Evolutionary conservation across 2,797 vertebrate genomes (phyloP).

Genomic region (Moxostoma hubbsi): DNA sequence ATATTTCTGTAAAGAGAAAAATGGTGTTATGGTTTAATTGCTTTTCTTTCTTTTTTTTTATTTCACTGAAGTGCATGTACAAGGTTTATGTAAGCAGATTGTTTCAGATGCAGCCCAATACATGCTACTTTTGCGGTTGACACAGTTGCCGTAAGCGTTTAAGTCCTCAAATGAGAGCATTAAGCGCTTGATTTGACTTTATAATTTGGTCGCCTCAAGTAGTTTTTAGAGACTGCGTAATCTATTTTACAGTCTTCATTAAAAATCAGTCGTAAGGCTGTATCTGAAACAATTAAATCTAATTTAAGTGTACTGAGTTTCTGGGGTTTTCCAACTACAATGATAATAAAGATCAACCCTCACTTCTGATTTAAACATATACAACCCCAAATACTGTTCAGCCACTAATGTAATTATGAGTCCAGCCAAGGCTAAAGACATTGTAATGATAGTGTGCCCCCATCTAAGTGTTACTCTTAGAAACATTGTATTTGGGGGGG

Average conservation of each 20-base stretch:
- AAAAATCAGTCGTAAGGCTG: slow-evolving; percentile 38
- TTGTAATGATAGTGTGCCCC: slow-evolving; percentile 5
- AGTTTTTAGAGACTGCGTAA: not conserved
- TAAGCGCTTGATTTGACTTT: not conserved
- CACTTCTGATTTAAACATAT: slow-evolving; percentile 30
- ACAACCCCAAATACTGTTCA: slow-evolving; percentile 52
- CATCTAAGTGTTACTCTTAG: slow-evolving; percentile 39
- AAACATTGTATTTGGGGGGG: slow-evolving; percentile 41
- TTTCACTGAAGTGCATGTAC: slow-evolving; percentile 75
- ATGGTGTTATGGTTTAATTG: slow-evolving; percentile 71
- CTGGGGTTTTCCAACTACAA: slow-evolving; percentile 34
- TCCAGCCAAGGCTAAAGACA: slow-evolving; percentile 20
- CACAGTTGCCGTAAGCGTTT: not conserved
- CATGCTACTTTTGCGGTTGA: not conserved
- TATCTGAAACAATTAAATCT: slow-evolving; percentile 59
- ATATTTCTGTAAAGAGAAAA: slow-evolving; percentile 38
- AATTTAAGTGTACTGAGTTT: slow-evolving; percentile 43
- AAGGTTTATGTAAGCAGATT: slow-evolving; percentile 79
- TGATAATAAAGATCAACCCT: slow-evolving; percentile 53
- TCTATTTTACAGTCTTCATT: not conserved
- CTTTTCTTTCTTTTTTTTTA: slow-evolving; percentile 28
- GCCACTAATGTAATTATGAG: slow-evolving; percentile 47
- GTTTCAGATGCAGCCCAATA: slow-evolving; percentile 84
- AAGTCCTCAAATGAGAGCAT: not conserved
- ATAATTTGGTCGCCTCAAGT: not conserved